These are phyloP conservation scores for Gymnocypris eckloni DNA, from an alignment of 2,797 vertebrate species.

Conservation along the genomic window DNA sequence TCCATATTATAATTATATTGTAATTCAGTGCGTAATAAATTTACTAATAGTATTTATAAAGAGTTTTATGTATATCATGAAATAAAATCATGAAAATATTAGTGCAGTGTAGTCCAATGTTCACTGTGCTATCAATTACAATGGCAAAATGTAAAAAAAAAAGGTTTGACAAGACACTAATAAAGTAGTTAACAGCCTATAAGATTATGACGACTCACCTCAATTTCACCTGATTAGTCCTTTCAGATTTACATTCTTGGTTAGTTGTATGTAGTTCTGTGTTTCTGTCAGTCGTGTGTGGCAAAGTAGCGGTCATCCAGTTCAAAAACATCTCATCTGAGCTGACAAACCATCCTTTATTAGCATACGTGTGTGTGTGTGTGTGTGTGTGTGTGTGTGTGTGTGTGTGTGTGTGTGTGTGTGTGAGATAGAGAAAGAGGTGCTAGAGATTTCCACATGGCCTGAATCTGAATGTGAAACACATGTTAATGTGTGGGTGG, in stretches of 20 bases:
- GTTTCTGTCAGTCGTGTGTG: slow-evolving; percentile 4
- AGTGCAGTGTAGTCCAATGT: not conserved
- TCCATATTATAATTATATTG: not conserved
- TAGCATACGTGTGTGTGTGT: slow-evolving; percentile 31
- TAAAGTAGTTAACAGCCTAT: not conserved
- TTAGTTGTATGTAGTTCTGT: not conserved
- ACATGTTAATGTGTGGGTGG: slow-evolving; percentile 81
- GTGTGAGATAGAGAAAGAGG: slow-evolving; percentile 56
- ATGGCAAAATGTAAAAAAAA: not conserved
- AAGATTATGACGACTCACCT: not conserved
- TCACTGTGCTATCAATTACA: not conserved
- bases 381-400: too few relatives aligned
- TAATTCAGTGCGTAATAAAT: not conserved
- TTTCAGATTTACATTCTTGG: not conserved
- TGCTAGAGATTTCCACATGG: slow-evolving; percentile 80
- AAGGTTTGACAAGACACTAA: not conserved
- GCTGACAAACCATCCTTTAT: slow-evolving; percentile 56
- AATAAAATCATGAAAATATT: not conserved
- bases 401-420: slow-evolving; percentile 19
- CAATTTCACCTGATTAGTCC: not conserved
- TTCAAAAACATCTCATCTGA: slow-evolving; percentile 51
- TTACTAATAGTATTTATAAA: not conserved
- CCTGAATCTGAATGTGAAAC: slow-evolving; percentile 79
- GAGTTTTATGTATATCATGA: not conserved
- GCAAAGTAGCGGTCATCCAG: slow-evolving; percentile 16